phyloP scores from a whole-genome alignment of 2,113 vertebrate species.

The Lepus europaeus region DNA sequence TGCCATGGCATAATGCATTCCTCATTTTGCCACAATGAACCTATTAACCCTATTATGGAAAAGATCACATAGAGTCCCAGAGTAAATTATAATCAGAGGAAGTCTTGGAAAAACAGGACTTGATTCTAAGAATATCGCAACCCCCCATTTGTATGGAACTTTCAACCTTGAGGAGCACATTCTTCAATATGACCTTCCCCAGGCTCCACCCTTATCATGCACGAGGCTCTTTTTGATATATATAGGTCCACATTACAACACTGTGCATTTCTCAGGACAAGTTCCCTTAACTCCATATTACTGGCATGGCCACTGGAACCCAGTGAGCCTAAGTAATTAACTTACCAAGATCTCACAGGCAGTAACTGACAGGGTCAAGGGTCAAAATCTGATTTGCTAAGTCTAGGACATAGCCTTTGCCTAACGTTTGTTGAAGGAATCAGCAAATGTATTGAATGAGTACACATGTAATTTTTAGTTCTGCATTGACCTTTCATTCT shows the following conservation, averaged over 20 bases:
- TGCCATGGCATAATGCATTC: not conserved
- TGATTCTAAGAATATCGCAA: not conserved
- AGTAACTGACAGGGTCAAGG: not conserved
- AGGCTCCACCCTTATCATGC: not conserved
- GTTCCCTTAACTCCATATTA: not conserved
- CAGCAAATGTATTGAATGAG: not conserved
- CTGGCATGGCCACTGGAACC: not conserved
- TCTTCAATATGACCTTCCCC: not conserved
- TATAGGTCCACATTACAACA: not conserved
- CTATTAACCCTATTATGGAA: not conserved
- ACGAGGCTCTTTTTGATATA: not conserved
- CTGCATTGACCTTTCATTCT: not conserved
- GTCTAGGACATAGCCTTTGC: not conserved
- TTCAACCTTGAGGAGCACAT: not conserved
- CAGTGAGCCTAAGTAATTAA: not conserved
- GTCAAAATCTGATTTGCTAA: constrained; percentile 44
- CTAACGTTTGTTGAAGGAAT: constrained; percentile 2
- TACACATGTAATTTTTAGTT: constrained; percentile 2
- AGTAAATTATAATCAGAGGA: not conserved
- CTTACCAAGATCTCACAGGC: not conserved
- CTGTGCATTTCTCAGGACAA: constrained; percentile 13
- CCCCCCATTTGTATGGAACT: not conserved
- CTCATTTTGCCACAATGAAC: not conserved
- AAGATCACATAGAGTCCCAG: not conserved
- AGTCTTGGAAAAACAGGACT: not conserved